Conservation (phyloP, 1,140 invertebrate genomes). For the Drosophila trapezifrons region DNA sequence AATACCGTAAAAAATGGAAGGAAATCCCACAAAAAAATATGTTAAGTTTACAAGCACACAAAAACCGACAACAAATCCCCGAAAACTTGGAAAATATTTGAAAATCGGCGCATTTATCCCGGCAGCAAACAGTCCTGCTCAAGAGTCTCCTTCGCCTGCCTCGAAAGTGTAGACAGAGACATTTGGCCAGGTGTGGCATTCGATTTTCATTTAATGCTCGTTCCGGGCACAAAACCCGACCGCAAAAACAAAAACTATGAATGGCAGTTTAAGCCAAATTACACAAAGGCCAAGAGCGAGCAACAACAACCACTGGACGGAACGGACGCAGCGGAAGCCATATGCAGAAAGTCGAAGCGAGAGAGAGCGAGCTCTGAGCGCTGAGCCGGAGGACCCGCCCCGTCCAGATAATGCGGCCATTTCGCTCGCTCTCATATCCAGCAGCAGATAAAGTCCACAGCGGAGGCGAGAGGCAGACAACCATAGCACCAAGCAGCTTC, state of each 20-base stretch:
- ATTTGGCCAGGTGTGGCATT: conserved; percentile 58
- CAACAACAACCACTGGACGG: conserved; percentile 29
- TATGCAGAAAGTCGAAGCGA: conserved; percentile 65
- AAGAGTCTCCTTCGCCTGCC: conserved; percentile 1
- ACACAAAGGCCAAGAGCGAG: conserved; percentile 64
- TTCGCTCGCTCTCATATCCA: conserved; percentile 53
- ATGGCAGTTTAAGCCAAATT: conserved; percentile 83
- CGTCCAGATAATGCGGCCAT: conserved; percentile 17
- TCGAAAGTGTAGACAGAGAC: conserved; percentile 23
- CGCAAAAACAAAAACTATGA: conserved; percentile 81
- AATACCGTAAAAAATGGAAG: background rate
- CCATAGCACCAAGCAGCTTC: conserved; percentile 12
- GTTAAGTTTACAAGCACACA: conserved; percentile 9
- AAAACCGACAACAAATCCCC: conserved; percentile 8
- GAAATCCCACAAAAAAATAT: conserved; percentile 2
- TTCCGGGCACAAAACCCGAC: conserved; percentile 59
- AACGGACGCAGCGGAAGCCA: conserved; percentile 71
- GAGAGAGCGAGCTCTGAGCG: conserved; percentile 12
- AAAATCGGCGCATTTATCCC: background rate
- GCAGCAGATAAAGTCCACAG: conserved; percentile 79
- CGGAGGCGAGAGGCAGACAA: conserved; percentile 49
- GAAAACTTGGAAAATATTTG: conserved; percentile 18
- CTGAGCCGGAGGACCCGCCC: conserved; percentile 63
- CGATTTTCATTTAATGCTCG: conserved; percentile 55
- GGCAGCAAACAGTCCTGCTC: conserved; percentile 2